These are phyloP conservation scores for Trisateles emortualis DNA, from an alignment of 2,888 invertebrate species.

Conservation along the genomic window DNA sequence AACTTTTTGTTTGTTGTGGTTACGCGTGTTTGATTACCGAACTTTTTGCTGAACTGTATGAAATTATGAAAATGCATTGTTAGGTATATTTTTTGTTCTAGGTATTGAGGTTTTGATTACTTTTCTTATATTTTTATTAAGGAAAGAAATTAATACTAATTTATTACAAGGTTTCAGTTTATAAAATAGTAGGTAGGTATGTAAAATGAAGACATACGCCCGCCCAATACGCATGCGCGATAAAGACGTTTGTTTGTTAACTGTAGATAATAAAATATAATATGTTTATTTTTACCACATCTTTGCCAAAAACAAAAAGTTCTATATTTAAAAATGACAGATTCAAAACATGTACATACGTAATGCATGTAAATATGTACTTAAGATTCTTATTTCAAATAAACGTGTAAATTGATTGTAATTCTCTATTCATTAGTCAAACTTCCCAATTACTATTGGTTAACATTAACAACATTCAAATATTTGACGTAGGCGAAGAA, in stretches of 20 bases:
- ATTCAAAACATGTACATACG: too few relatives aligned
- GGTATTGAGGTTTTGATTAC: neutral
- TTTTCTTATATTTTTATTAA: too few relatives aligned
- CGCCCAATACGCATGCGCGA: constrained; percentile 47
- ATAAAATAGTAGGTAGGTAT: too few relatives aligned
- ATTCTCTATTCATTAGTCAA: constrained; percentile 15
- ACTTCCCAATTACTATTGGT: constrained; percentile 38
- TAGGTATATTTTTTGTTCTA: neutral
- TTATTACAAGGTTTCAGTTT: too few relatives aligned
- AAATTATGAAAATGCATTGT: constrained; percentile 17
- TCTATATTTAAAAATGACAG: too few relatives aligned
- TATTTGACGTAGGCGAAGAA: constrained; percentile 56
- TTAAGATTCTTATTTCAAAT: too few relatives aligned
- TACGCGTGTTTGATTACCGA: constrained; percentile 27
- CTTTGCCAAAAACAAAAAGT: too few relatives aligned
- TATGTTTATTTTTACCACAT: too few relatives aligned
- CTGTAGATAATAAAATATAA: too few relatives aligned
- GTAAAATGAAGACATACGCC: constrained; percentile 52
- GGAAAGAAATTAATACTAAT: too few relatives aligned
- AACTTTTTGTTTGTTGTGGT: constrained; percentile 31
- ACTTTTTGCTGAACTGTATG: constrained; percentile 23
- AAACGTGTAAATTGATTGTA: neutral
- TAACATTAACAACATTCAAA: constrained; percentile 39
- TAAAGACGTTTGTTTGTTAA: constrained; percentile 25
- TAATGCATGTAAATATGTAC: too few relatives aligned